These are phyloP conservation scores for Melanerpes formicivorus DNA, from an alignment of 2,113 vertebrate species.

Conservation along the genomic window DNA sequence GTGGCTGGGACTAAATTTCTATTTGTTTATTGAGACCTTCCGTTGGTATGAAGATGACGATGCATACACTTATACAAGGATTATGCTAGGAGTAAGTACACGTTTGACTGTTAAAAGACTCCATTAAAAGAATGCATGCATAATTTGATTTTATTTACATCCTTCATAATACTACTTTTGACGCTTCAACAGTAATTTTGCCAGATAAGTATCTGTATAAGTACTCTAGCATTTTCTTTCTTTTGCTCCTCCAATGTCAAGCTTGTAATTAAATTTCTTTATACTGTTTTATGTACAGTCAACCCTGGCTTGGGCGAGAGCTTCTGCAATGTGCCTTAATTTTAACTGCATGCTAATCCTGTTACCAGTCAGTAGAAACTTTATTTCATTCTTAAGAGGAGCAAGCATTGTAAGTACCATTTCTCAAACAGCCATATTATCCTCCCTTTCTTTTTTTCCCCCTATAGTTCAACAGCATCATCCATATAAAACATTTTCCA, in stretches of 20 bases:
- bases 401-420: constrained; percentile 76
- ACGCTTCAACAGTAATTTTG: constrained; percentile 2
- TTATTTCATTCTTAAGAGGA: constrained; percentile 81
- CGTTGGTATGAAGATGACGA: constrained; percentile 77
- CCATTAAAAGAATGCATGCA: not conserved
- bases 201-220: not conserved
- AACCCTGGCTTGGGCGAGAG: constrained; percentile 82
- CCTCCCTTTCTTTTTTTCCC: not conserved
- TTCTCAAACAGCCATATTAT: constrained; percentile 31
- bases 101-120: constrained; percentile 5
- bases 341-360: constrained; percentile 86
- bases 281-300: constrained; percentile 69
- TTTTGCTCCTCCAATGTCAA: not conserved
- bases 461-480: not conserved
- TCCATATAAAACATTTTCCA: constrained; percentile 45
- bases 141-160: constrained; percentile 11
- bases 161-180: not conserved
- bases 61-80: constrained; percentile 80
- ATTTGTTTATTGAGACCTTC: constrained; percentile 81
- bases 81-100: constrained; percentile 83
- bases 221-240: not conserved
- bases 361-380: constrained; percentile 81
- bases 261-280: constrained; percentile 55
- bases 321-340: constrained; percentile 83
- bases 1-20: constrained; percentile 81